These are phyloP conservation scores for Anagrus nilaparvatae DNA, from an alignment of 1,140 invertebrate genomes.

Conservation along the genomic window DNA sequence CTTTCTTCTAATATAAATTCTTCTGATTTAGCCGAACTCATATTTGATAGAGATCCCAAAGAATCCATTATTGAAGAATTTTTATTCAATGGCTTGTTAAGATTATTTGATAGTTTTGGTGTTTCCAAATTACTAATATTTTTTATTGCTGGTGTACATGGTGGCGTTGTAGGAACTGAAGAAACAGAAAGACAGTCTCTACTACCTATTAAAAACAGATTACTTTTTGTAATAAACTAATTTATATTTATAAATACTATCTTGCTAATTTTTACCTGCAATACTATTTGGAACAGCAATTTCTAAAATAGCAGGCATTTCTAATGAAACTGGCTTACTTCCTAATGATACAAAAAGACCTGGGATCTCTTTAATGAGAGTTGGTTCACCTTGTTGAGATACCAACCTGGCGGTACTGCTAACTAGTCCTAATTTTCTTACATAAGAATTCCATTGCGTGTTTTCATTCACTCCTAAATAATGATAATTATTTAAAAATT, in stretches of 20 bases:
- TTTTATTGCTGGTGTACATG: constrained; percentile 22
- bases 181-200: constrained; percentile 6
- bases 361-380: constrained; percentile 27
- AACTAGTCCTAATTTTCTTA: constrained; percentile 34
- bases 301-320: constrained; percentile 24
- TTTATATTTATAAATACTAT: neutral
- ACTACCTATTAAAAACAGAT: constrained; percentile 6
- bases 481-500: constrained; percentile 7
- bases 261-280: constrained; percentile 16
- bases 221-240: neutral
- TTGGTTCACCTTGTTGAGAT: constrained; percentile 20
- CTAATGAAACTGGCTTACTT: constrained; percentile 19
- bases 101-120: constrained; percentile 18
- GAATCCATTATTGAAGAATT: constrained; percentile 21
- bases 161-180: constrained; percentile 22
- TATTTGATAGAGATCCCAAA: constrained; percentile 17
- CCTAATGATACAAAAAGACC: constrained; percentile 29
- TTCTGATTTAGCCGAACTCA: constrained; percentile 20
- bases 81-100: constrained; percentile 19
- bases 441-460: constrained; percentile 34
- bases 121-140: too few species aligned
- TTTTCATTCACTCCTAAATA: constrained; percentile 27
- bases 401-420: constrained; percentile 30
- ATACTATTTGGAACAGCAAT: constrained; percentile 18
- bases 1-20: constrained; percentile 17